phyloP scores from a whole-genome alignment of 2,797 vertebrate genomes.

The Balearica regulorum region DNA sequence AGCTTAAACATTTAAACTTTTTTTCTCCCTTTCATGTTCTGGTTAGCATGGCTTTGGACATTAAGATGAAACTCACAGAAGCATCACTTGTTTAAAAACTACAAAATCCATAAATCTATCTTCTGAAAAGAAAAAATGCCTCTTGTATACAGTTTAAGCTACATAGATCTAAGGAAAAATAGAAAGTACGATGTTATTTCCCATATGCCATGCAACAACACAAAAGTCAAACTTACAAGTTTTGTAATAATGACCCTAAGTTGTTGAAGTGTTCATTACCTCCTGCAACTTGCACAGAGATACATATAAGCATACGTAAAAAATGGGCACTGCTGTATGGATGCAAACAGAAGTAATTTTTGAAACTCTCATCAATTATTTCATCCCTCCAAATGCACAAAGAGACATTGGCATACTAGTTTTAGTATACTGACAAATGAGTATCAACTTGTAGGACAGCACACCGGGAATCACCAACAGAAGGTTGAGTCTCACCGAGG shows the following conservation, averaged over 20 bases:
- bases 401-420: not conserved
- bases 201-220: not conserved
- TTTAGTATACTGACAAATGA: not conserved
- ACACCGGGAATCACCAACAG: not conserved
- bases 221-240: not conserved
- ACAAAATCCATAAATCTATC: not conserved
- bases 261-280: not conserved
- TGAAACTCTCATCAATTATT: not conserved
- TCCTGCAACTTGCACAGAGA: not conserved
- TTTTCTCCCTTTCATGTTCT: not conserved
- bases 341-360: not conserved
- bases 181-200: not conserved
- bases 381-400: not conserved
- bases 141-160: not conserved
- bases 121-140: not conserved
- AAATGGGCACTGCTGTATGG: not conserved
- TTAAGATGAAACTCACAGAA: not conserved
- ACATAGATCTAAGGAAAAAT: not conserved
- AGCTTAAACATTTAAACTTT: not conserved
- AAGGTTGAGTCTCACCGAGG: not conserved
- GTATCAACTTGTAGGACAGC: not conserved
- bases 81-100: not conserved
- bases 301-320: rapidly evolving
- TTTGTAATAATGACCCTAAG: not conserved
- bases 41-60: not conserved